A percentile compares a stretch with the other conserved stretches of the same genome.
phyloP scores from a whole-genome alignment of 2,113 vertebrate genomes.

The Probosciger aterrimus region DNA sequence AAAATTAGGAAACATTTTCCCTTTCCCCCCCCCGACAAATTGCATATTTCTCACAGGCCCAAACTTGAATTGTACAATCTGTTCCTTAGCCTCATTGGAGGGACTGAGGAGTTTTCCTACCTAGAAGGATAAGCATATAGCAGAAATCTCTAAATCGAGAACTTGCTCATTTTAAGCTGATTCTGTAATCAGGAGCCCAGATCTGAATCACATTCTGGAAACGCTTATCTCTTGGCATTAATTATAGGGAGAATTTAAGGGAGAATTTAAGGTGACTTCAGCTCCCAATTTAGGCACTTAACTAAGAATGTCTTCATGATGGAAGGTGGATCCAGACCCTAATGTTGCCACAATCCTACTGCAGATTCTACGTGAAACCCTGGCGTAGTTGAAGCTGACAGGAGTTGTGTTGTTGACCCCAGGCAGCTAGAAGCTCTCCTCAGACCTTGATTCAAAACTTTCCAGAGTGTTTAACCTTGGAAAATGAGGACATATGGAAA shows the following conservation, averaged over 20 bases:
- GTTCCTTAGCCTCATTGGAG: slow-evolving; percentile 42
- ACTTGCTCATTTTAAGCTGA: slow-evolving; percentile 62
- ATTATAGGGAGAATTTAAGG: background rate
- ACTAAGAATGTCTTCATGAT: background rate
- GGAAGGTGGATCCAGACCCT: background rate
- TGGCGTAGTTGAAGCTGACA: background rate
- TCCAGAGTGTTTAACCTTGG: slow-evolving; percentile 13
- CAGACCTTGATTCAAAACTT: background rate
- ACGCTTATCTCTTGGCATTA: background rate
- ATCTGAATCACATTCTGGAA: slow-evolving; percentile 54
- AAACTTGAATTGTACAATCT: slow-evolving; percentile 45
- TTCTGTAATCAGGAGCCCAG: slow-evolving; percentile 39
- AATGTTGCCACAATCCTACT: background rate
- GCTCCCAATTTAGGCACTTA: background rate
- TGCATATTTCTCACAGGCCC: background rate
- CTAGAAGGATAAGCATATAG: slow-evolving; percentile 5
- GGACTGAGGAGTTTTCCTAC: slow-evolving; percentile 21
- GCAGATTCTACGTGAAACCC: background rate
- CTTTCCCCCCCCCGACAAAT: background rate
- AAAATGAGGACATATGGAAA: slow-evolving; percentile 11
- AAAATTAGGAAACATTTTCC: background rate
- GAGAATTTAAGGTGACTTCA: slow-evolving; percentile 26
- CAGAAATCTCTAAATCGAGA: slow-evolving; percentile 53
- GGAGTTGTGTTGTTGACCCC: background rate
- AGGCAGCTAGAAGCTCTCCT: background rate